These are phyloP conservation scores for Beroe forskalii DNA, from an alignment of 37 sponge, comb jelly and placozoan species.

Conservation along the genomic window DNA sequence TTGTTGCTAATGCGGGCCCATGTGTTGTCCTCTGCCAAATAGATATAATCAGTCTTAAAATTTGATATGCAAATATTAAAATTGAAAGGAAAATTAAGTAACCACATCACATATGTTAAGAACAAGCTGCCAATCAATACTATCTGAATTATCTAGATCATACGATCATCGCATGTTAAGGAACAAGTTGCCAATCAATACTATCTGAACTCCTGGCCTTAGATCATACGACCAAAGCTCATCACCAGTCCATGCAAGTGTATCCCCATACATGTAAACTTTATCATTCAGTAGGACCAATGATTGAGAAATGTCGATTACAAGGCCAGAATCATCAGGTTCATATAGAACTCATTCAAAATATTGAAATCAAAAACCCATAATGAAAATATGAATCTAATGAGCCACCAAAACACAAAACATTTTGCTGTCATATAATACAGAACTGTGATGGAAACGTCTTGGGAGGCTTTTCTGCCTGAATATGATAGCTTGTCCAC, in stretches of 20 bases:
- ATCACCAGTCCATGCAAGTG: background rate
- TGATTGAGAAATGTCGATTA: constrained; percentile 31
- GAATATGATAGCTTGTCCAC: background rate
- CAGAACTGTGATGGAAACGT: constrained; percentile 3
- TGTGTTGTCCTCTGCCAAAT: background rate
- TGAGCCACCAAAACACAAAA: constrained; percentile 33
- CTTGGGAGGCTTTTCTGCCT: constrained; percentile 8
- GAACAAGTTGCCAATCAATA: too few species aligned
- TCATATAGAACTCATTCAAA: constrained; percentile 10
- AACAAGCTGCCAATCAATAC: too few species aligned
- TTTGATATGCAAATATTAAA: too few species aligned
- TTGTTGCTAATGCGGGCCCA: background rate
- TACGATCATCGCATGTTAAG: too few species aligned
- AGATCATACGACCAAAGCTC: constrained; percentile 56
- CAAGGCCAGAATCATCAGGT: background rate
- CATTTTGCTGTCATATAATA: constrained; percentile 15
- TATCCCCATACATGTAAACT: constrained; percentile 56
- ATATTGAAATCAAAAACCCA: constrained; percentile 57
- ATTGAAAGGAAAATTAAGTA: too few species aligned
- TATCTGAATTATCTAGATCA: constrained; percentile 36
- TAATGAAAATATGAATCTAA: constrained; percentile 6
- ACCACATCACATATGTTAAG: too few species aligned
- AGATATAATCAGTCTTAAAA: too few species aligned
- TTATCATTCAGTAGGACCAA: too few species aligned
- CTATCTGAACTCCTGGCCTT: too few species aligned